Base-by-base conservation (phyloP, 2,888 invertebrate genomes). In the Amphipoea lucens region DNA sequence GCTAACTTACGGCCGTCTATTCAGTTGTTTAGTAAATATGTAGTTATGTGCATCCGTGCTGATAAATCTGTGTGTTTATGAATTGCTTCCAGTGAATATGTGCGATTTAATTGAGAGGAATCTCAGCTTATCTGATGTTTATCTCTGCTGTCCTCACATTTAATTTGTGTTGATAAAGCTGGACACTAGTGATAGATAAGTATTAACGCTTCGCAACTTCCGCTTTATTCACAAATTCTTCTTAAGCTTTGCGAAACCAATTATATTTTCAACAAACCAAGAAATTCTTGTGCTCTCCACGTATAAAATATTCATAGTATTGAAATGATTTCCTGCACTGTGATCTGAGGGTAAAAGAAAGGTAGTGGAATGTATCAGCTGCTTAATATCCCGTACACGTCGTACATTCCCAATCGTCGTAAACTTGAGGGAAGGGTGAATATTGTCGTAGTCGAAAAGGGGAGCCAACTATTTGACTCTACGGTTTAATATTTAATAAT, bases 291-390 rank as follows among this genome's bases (percentile, higher is more conserved):
- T 66, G 60, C 48, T 68, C 29, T 63, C 36, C 69, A 74, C 63
- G 48, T 67, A 79, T 87, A 71, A 73, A 74, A 69, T 84, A 89
- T 87, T 89, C 76, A 87, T 89, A 68, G 76, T 70, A 80, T 75
- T 78, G 40, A 65, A 69, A 87, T 79, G 67, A 84, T 79, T 67
- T 76, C 60, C 60, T 71, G 54, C 51, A 12, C 65, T 66, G 29
- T 73, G 69, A 72, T 84, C 67, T 54, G 67, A 6, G 71, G 70
- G 57, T 60, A 74, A 23, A 76, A 68, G 45, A 71, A 54, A 70
- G 77, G 60, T 69, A 67, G 81, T 74, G 63, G 51, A 75, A 79
- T 77, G 65, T 79, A 77, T 79, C 77, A 71, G 81, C 76, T 79
- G 78, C 76, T 76, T 71, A 68, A 65, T 74, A 87, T 72, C 78